Base-by-base conservation (phyloP, 37 sponge, comb jelly and placozoan genomes). In the Beroe forskalii region DNA sequence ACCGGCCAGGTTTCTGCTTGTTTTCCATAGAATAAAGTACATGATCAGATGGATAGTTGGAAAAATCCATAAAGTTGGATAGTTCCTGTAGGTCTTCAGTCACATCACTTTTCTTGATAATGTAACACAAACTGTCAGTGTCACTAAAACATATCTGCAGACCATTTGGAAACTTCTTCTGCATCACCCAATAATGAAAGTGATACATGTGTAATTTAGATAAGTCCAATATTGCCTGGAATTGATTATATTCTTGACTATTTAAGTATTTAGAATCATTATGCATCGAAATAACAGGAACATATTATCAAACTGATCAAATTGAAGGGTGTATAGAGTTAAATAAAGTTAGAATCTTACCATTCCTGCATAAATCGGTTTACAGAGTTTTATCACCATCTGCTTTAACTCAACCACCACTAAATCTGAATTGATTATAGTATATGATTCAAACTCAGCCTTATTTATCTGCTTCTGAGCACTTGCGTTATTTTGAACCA, bases 301-400 rank as follows among this genome's bases (percentile, higher is more conserved):
- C n/a, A n/a, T n/a, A 28, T 28, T 28, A 63, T 63, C 17, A 23
- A 28, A 63, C 24, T 22, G 4, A 27, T 9, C 4, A 63, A 63
- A 28, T 35, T 35, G 36, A 33, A 69, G n/a, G n/a, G n/a, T n/a
- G n/a, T n/a, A n/a, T n/a, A n/a, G n/a, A n/a, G n/a, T n/a, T n/a
- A n/a, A 63, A 63, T 28, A 8, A 63, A 20, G 66, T 63, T 20
- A 63, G 25, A 28, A 3, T 63, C 72, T 2, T 69, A 69, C 72
- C 72, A 69, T 69, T 27, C 72, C 72, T 9, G 72, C 72, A 33
- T 69, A 69, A 32, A 69, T 69, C 1, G 72, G 72, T 69, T 69
- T 69, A 69, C 32, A 28, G 28, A 63, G n/a, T 30, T 28, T 24
- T 30, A 63, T 30, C 66, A 28, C 66, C 14, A 20, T 63, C 66